Conservation (phyloP, 2,888 invertebrate genomes). For the Patella ulyssiponensis region DNA sequence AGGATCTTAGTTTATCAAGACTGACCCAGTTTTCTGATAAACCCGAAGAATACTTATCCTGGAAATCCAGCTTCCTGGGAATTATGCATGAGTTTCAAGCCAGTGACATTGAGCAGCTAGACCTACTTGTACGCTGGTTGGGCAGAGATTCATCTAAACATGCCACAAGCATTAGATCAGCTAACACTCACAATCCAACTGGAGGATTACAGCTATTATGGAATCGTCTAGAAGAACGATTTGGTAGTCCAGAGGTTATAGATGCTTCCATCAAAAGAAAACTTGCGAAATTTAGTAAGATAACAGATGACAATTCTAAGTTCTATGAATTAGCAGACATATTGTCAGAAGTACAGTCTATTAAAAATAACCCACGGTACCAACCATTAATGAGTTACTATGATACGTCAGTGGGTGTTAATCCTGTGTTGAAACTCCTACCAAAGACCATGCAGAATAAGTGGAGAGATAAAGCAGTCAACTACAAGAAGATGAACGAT, state of each 20-base stretch:
- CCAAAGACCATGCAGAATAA: conserved; percentile 39
- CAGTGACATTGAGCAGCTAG: conserved; percentile 18
- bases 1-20: too few relatives aligned
- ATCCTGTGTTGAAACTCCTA: conserved; percentile 37
- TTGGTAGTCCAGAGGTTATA: conserved; percentile 35
- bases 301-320: conserved; percentile 30
- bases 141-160: too few relatives aligned
- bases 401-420: conserved; percentile 37
- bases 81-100: too few relatives aligned
- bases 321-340: conserved; percentile 35
- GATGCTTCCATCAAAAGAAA: conserved; percentile 31
- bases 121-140: conserved; percentile 28
- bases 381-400: conserved; percentile 29
- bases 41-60: too few relatives aligned
- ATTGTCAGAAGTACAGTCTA: conserved; percentile 32
- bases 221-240: conserved; percentile 30
- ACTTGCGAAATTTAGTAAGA: conserved; percentile 33
- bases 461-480: conserved; percentile 33
- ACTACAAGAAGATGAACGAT: conserved; percentile 32
- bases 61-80: too few relatives aligned
- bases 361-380: conserved; percentile 33
- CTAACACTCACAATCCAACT: conserved; percentile 25
- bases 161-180: conserved; percentile 28
- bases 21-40: too few relatives aligned
- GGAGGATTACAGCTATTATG: conserved; percentile 18